Evolutionary conservation across 2,113 vertebrate species (phyloP).

Genomic region (Stictonetta naevosa): DNA sequence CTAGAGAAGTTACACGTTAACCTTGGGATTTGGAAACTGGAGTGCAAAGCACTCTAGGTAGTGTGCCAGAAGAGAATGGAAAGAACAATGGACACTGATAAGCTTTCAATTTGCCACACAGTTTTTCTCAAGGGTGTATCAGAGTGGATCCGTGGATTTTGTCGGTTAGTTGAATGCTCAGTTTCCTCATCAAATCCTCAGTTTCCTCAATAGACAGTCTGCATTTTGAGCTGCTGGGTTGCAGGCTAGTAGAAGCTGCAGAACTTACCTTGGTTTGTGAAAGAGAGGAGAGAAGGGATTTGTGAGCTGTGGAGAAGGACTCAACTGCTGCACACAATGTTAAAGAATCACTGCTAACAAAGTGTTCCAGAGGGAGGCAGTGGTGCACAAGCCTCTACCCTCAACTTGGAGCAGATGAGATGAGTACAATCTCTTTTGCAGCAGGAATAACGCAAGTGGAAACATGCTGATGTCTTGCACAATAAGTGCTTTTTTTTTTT

Average conservation of each 20-base stretch:
- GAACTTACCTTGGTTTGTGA: neutral
- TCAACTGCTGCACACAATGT: neutral
- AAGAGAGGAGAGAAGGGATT: neutral
- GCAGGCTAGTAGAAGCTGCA: neutral
- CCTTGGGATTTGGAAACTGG: neutral
- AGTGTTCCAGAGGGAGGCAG: neutral
- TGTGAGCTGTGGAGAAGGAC: neutral
- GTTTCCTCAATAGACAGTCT: neutral
- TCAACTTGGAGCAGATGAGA: neutral
- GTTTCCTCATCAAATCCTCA: neutral
- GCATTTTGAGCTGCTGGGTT: neutral
- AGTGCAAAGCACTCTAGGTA: neutral
- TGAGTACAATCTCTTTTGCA: neutral
- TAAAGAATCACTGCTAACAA: neutral
- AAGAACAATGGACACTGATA: neutral
- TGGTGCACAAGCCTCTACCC: neutral
- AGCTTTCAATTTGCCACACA: neutral
- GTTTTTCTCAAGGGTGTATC: neutral
- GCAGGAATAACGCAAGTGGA: neutral
- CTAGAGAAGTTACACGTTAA: neutral
- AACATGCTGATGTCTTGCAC: neutral
- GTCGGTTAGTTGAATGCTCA: neutral
- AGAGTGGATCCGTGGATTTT: neutral
- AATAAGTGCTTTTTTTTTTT: neutral
- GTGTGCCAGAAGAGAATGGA: neutral